These are phyloP conservation scores for Drosophila kuntzei DNA, from an alignment of 2,888 invertebrate species.

Conservation along the genomic window DNA sequence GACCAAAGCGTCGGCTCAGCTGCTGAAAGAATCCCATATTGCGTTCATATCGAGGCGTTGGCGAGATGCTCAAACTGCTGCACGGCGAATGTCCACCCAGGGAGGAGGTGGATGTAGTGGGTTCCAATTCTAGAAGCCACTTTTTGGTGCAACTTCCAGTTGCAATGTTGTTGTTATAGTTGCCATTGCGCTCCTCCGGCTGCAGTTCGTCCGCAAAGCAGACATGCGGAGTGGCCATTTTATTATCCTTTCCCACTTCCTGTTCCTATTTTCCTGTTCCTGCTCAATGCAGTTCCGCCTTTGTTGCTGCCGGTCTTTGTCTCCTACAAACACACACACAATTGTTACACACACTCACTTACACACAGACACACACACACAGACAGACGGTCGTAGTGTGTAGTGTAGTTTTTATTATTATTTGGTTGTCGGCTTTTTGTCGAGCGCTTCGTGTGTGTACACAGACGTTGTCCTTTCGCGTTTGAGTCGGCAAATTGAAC, in stretches of 20 bases:
- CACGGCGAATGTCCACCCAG: constrained; percentile 78
- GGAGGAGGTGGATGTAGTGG: background rate
- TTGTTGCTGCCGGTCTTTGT: constrained; percentile 73
- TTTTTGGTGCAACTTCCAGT: constrained; percentile 32
- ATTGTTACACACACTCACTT: background rate
- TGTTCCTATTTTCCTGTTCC: constrained; percentile 20
- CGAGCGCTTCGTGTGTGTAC: constrained; percentile 56
- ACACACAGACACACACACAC: constrained; percentile 10
- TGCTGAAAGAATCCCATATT: constrained; percentile 89
- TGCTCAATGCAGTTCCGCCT: constrained; percentile 31
- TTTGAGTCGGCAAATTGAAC: constrained; percentile 79
- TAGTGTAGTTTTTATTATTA: background rate
- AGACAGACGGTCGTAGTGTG: constrained; percentile 6
- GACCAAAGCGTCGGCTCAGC: constrained; percentile 88
- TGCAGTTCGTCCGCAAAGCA: constrained; percentile 79
- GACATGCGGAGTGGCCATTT: constrained; percentile 76
- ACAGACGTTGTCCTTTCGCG: constrained; percentile 75
- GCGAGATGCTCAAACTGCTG: constrained; percentile 83
- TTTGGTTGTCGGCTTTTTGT: constrained; percentile 52
- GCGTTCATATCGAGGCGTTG: constrained; percentile 87
- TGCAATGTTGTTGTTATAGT: constrained; percentile 8
- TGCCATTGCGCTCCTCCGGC: constrained; percentile 30
- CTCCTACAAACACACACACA: constrained; percentile 13
- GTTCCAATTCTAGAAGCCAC: constrained; percentile 63
- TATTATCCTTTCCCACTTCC: constrained; percentile 7